Percentiles rank a stretch among this genome's conserved stretches.
phyloP scores from a whole-genome alignment of 2,113 vertebrate genomes.

The Psittacara wagleri region DNA sequence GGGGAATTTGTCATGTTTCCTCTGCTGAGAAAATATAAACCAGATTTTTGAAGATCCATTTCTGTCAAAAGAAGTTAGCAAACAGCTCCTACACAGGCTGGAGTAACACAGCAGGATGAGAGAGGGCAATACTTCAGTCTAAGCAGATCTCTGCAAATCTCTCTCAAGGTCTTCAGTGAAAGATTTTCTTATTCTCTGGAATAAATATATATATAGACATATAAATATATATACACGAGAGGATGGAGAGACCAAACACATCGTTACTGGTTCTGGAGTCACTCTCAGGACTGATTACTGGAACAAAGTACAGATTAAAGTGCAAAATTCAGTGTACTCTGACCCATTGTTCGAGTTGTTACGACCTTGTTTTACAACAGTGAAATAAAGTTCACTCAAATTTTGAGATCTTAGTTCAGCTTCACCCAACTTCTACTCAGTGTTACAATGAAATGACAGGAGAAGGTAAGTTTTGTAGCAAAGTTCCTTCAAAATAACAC shows the following conservation, averaged over 20 bases:
- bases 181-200: background rate
- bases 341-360: background rate
- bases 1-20: background rate
- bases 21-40: background rate
- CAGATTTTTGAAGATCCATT: background rate
- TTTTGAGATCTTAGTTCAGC: background rate
- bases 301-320: background rate
- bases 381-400: background rate
- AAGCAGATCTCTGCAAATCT: background rate
- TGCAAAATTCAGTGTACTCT: background rate
- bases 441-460: background rate
- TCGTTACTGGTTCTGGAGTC: background rate
- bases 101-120: background rate
- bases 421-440: background rate
- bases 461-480: background rate
- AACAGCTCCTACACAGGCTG: background rate
- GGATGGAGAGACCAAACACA: background rate
- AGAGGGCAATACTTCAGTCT: background rate
- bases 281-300: background rate
- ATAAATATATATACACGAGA: background rate
- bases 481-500: background rate
- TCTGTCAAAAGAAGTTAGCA: background rate
- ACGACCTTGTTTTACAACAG: background rate
- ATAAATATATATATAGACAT: background rate
- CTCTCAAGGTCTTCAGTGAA: background rate